Base-by-base conservation (phyloP, 2,113 vertebrate species). In the Sander lucioperca region DNA sequence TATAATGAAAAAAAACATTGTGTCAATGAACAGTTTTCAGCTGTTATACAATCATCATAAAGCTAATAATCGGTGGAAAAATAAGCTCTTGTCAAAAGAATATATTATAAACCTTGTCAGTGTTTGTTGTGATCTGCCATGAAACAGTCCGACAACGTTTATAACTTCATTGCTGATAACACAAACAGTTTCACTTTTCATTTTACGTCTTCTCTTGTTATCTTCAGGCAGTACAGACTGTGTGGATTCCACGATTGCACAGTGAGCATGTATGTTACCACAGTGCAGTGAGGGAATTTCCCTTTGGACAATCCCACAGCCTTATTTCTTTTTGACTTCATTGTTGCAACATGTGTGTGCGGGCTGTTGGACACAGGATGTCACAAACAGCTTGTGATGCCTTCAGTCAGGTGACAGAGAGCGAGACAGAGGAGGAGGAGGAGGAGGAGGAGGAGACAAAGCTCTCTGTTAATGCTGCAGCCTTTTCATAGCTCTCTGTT, bases 331-430 rank as follows among this genome's bases (percentile, higher is more conserved):
- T 68, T 6, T 30, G 1, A 14, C 11, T 62, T 51, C 19, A 23
- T 47, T 84, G 43, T 90, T 92, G 16, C 63, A 73, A 45, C 51
- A 73, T 61, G 10, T 13, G 5, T 76, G 33, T 11, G 23, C 70
- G 23, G 58, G 63, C 23, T 33, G 14, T 43, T 5, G n/a, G 48
- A 69, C 1, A 16, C 43, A 14, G 39, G 48, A 65, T 61, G 65
- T 86, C 33, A 57, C 13, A 79, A 54, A 77, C 36, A 70, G 15
- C 9, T 51, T 0, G 16, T 92, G 80, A 92, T 71, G 75, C 91
- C 89, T 92, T 77, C 47, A 13, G 65, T 92, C 92, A 92, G 81
- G 76, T 93, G 91, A 88, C 73, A 36, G 73, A 10, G 66, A 79
- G 59, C 0, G 1, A 50, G 66, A 33, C 33, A 33, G 13, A n/a